Conservation (phyloP, 2,888 invertebrate genomes). For the Drosophila nigritarsus region DNA sequence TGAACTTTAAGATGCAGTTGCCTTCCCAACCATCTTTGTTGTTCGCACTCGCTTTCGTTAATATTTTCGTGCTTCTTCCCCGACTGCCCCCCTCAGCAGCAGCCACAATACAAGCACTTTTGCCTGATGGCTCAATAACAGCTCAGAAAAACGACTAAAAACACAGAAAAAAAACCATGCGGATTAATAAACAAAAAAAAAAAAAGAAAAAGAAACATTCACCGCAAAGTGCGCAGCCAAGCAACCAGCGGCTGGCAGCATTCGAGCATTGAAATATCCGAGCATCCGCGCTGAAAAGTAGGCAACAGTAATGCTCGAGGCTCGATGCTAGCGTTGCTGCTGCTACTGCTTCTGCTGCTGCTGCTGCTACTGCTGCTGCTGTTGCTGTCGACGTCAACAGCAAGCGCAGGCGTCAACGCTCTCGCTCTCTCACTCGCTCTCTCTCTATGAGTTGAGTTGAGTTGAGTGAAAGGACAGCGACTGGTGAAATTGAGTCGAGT, state of each 20-base stretch:
- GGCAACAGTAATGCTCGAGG: conserved; percentile 58
- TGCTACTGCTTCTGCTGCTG: conserved; percentile 11
- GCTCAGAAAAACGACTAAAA: conserved; percentile 22
- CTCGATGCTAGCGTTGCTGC: conserved; percentile 14
- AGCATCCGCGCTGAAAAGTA: conserved; percentile 61
- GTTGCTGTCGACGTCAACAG: conserved; percentile 32
- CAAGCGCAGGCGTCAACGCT: conserved; percentile 58
- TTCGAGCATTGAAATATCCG: conserved; percentile 28
- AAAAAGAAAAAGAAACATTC: conserved; percentile 21
- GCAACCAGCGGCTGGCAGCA: conserved; percentile 32
- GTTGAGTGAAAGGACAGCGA: conserved; percentile 27
- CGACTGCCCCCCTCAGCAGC: neutral
- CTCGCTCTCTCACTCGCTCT: conserved; percentile 15
- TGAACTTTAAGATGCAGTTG: conserved; percentile 34
- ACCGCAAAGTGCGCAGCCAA: conserved; percentile 51
- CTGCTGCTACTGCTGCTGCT: conserved; percentile 15
- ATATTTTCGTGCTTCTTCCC: neutral
- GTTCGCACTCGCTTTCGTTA: neutral
- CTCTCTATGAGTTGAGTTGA: conserved; percentile 8
- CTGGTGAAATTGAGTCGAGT: conserved; percentile 53
- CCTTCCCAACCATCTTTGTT: neutral
- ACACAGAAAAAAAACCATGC: conserved; percentile 11
- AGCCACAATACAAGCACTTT: conserved; percentile 31
- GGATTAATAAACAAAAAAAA: neutral
- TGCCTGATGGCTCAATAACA: conserved; percentile 38